Percentiles rank a stretch among this genome's conserved stretches.
Evolutionary conservation across 1,140 invertebrate species (phyloP).

Genomic region (Homarus americanus): DNA sequence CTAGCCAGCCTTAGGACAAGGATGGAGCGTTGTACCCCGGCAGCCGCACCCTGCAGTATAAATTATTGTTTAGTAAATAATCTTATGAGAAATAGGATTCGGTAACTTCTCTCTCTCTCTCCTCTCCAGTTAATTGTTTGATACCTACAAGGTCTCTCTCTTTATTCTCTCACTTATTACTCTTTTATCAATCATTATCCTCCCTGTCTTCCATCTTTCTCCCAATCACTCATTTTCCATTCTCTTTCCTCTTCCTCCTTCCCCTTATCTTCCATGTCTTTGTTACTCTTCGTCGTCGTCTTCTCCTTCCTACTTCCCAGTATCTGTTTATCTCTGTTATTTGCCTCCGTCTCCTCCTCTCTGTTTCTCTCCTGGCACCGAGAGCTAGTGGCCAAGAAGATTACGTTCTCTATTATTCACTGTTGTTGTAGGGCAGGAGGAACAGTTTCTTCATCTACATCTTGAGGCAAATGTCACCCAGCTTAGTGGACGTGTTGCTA

Average conservation of each 20-base stretch:
- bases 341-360: neutral
- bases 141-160: too few species aligned
- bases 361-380: neutral
- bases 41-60: too few species aligned
- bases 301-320: neutral
- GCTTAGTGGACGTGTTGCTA: neutral
- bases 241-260: neutral
- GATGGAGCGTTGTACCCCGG: too few species aligned
- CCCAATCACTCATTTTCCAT: neutral
- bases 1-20: too few species aligned
- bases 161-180: too few species aligned
- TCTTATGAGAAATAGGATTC: too few species aligned
- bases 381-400: too few species aligned
- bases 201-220: too few species aligned
- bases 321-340: conserved; percentile 1
- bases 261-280: neutral
- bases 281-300: neutral
- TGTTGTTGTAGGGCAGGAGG: conserved; percentile 7
- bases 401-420: conserved; percentile 20
- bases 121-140: too few species aligned
- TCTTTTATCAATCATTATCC: too few species aligned
- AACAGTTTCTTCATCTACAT: conserved; percentile 10
- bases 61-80: too few species aligned
- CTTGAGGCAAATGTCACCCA: conserved; percentile 11
- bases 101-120: too few species aligned